Conservation (phyloP, 2,797 vertebrate genomes). For the Anabas testudineus region DNA sequence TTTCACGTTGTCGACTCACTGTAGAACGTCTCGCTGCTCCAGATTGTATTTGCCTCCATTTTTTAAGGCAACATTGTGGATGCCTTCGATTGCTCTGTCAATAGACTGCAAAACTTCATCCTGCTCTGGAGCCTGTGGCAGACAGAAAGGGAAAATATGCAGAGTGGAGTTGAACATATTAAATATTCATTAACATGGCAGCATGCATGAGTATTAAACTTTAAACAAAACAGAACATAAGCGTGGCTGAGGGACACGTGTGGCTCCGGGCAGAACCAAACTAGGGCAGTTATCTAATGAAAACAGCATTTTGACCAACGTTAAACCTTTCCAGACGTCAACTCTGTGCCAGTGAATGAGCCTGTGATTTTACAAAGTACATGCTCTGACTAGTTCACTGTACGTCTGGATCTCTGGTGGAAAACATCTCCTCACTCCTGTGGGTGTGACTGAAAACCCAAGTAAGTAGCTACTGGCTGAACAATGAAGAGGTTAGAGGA, state of each 20-base stretch:
- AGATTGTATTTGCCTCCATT: slow-evolving; percentile 98
- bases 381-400: slow-evolving; percentile 67
- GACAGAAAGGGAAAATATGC: neutral
- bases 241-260: slow-evolving; percentile 47
- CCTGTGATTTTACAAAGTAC: slow-evolving; percentile 41
- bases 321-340: slow-evolving; percentile 42
- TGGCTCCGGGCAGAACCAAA: slow-evolving; percentile 61
- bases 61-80: slow-evolving; percentile 97
- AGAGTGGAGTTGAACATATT: slow-evolving; percentile 3
- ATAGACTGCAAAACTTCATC: slow-evolving; percentile 97
- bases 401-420: slow-evolving; percentile 14
- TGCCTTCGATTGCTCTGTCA: slow-evolving; percentile 96
- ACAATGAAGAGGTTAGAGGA: neutral
- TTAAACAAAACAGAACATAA: slow-evolving; percentile 50
- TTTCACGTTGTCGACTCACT: slow-evolving; percentile 85
- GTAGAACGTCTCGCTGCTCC: slow-evolving; percentile 96
- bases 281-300: slow-evolving; percentile 70
- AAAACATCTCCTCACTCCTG: slow-evolving; percentile 2
- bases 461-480: slow-evolving; percentile 9
- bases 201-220: slow-evolving; percentile 59
- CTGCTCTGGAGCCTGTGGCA: slow-evolving; percentile 88
- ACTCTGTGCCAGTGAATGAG: slow-evolving; percentile 21
- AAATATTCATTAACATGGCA: slow-evolving; percentile 63
- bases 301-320: slow-evolving; percentile 44
- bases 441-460: slow-evolving; percentile 48